These are phyloP conservation scores for Argyra leucocephala DNA, from an alignment of 2,888 invertebrate genomes.

Conservation along the genomic window DNA sequence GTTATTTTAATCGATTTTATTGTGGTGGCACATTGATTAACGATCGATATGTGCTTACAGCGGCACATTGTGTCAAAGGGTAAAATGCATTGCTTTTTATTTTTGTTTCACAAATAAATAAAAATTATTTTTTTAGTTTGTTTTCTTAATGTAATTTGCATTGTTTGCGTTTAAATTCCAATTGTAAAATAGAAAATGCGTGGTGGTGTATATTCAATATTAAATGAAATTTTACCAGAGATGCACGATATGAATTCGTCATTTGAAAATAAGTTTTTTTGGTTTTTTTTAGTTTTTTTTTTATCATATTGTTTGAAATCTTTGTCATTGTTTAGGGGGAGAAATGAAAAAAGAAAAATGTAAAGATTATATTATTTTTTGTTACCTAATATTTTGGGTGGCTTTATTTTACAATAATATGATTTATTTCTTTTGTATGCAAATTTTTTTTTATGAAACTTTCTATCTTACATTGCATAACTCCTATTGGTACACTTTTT, in stretches of 20 bases:
- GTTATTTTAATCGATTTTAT: constrained; percentile 81
- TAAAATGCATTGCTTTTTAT: constrained; percentile 37
- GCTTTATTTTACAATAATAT: not conserved
- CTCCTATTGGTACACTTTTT: not conserved
- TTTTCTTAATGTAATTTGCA: not conserved
- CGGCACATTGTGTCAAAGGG: constrained; percentile 87
- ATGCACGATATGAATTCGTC: not conserved
- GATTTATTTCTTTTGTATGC: not conserved
- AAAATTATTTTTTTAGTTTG: constrained; percentile 4
- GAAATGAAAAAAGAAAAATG: too few species aligned
- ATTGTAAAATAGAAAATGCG: not conserved
- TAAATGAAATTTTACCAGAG: not conserved
- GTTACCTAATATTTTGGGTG: not conserved
- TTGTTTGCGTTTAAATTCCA: too few species aligned
- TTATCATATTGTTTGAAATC: not conserved
- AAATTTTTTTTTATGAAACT: not conserved
- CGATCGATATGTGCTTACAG: constrained; percentile 77
- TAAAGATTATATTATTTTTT: not conserved
- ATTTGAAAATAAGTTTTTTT: not conserved
- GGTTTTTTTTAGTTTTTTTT: not conserved
- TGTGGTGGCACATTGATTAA: constrained; percentile 83
- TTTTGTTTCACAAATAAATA: not conserved
- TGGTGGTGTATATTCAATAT: too few species aligned
- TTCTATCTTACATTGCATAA: not conserved
- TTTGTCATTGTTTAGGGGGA: not conserved